phyloP scores from a whole-genome alignment of 2,797 vertebrate species.

The Poeciliopsis turneri region DNA sequence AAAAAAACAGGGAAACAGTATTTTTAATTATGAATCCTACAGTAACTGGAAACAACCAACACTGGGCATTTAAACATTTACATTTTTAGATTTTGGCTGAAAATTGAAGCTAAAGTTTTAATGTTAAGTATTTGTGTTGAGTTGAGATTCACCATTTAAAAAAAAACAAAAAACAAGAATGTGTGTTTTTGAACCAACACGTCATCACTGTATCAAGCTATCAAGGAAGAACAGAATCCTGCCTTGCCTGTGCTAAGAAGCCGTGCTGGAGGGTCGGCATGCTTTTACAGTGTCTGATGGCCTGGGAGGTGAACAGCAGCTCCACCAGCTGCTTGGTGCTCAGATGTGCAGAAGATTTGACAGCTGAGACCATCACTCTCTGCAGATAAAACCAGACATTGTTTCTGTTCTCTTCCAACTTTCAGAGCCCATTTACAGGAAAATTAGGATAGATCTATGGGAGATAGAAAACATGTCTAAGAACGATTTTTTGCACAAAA shows the following conservation, averaged over 20 bases:
- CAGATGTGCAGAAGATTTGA: constrained; percentile 78
- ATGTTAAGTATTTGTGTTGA: neutral
- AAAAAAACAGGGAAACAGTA: neutral
- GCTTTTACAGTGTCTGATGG: constrained; percentile 90
- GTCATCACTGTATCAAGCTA: neutral
- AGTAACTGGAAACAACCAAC: neutral
- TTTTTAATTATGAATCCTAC: neutral
- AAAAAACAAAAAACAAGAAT: neutral
- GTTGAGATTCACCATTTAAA: neutral
- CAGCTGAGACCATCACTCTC: constrained; percentile 75
- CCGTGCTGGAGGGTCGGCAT: constrained; percentile 91
- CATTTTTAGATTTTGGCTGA: neutral
- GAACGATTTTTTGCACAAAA: too few species aligned
- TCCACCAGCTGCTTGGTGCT: constrained; percentile 83
- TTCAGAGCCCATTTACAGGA: neutral
- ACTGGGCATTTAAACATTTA: neutral
- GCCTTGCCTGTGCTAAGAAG: constrained; percentile 91
- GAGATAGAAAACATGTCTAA: too few species aligned
- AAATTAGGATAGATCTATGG: too few species aligned
- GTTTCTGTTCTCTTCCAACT: neutral
- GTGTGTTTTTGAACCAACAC: neutral
- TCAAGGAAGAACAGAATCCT: neutral
- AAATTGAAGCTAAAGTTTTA: neutral
- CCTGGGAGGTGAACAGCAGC: constrained; percentile 82
- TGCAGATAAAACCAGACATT: constrained; percentile 41